A percentile compares a stretch with the other conserved stretches of the same genome.
These are phyloP conservation scores for Hyppa rectilinea DNA, from an alignment of 2,888 invertebrate species.

Conservation along the genomic window DNA sequence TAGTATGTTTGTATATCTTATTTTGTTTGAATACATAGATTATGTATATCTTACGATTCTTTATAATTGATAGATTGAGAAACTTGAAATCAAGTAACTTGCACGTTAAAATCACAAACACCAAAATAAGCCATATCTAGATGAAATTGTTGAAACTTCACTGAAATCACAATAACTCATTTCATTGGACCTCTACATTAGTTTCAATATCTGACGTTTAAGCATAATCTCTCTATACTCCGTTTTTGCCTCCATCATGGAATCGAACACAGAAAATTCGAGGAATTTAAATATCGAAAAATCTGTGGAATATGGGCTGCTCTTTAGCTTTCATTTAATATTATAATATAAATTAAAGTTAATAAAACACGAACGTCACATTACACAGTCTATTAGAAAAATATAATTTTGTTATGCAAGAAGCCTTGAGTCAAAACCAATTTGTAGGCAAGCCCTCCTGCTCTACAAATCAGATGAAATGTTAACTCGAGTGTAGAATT, in stretches of 20 bases:
- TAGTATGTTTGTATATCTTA: neutral
- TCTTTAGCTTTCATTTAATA: neutral
- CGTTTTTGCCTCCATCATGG: neutral
- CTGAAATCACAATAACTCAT: constrained; percentile 5
- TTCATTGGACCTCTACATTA: constrained; percentile 13
- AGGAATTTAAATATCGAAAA: neutral
- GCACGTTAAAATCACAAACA: neutral
- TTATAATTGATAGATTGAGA: neutral
- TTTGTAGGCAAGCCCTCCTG: constrained; percentile 5
- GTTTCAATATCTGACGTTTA: neutral
- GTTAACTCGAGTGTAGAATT: constrained; percentile 36
- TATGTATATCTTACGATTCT: neutral
- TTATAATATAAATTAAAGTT: constrained; percentile 1
- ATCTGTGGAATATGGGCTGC: neutral
- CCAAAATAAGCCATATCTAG: neutral
- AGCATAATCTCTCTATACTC: neutral
- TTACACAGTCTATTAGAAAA: constrained; percentile 7
- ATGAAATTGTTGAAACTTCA: constrained; percentile 5
- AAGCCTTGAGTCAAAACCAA: constrained; percentile 17
- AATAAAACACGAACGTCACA: constrained; percentile 5
- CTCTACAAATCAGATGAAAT: constrained; percentile 37
- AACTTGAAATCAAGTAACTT: neutral
- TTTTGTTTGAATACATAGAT: no score
- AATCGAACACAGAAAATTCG: constrained; percentile 15
- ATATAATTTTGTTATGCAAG: neutral